phyloP scores from a whole-genome alignment of 2,113 vertebrate species.

The Psittacula cyanocephala region DNA sequence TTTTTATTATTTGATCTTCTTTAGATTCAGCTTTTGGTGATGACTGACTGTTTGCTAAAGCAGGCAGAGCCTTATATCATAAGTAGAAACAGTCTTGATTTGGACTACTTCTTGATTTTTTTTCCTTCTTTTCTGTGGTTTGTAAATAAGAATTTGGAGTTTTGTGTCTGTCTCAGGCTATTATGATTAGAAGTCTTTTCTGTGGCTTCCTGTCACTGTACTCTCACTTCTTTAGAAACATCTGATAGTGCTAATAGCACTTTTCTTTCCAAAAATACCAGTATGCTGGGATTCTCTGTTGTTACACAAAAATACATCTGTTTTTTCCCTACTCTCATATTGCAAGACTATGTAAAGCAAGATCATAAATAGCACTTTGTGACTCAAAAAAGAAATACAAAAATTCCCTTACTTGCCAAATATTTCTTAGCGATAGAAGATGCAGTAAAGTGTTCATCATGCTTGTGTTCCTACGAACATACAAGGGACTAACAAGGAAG shows the following conservation, averaged over 20 bases:
- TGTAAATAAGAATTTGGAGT: not conserved
- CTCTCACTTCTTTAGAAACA: not conserved
- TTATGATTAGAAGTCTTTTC: not conserved
- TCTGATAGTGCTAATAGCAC: not conserved
- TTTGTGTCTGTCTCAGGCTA: not conserved
- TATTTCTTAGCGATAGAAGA: constrained; percentile 23
- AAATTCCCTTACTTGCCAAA: not conserved
- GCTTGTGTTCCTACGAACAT: not conserved
- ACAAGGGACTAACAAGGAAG: not conserved
- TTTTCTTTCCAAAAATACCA: not conserved
- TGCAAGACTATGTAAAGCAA: not conserved
- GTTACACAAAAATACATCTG: not conserved
- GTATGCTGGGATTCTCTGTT: not conserved
- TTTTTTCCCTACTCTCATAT: not conserved
- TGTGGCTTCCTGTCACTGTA: not conserved
- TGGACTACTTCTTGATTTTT: not conserved
- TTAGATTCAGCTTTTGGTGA: not conserved
- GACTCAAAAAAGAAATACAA: not conserved
- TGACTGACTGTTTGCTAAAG: not conserved
- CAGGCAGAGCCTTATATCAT: not conserved
- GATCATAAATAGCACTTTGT: constrained; percentile 12
- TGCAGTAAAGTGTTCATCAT: not conserved
- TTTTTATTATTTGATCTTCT: not conserved
- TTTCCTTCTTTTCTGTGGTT: not conserved
- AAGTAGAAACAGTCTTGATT: not conserved